These are phyloP conservation scores for Diarsia rubi DNA, from an alignment of 2,888 invertebrate species.

Conservation along the genomic window DNA sequence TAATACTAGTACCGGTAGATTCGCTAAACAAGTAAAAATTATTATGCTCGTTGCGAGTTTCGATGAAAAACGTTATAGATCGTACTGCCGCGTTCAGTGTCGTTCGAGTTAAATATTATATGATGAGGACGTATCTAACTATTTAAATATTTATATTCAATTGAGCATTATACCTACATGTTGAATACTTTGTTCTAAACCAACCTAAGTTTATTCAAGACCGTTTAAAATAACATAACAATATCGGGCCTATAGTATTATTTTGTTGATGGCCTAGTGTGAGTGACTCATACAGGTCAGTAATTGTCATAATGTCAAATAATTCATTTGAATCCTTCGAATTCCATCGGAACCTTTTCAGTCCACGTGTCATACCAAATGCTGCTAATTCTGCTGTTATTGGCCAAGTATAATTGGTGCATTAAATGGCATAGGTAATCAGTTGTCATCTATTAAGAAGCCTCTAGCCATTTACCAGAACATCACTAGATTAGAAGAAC, in stretches of 20 bases:
- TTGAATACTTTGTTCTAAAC: neutral
- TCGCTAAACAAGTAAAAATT: neutral
- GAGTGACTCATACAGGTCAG: neutral
- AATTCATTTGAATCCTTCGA: neutral
- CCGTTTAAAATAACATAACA: neutral
- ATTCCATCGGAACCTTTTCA: conserved; percentile 8
- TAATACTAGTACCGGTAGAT: neutral
- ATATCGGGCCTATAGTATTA: too few species aligned
- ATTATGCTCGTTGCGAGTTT: neutral
- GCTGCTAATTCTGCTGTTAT: neutral
- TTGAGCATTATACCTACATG: neutral
- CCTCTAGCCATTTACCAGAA: neutral
- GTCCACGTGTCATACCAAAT: neutral
- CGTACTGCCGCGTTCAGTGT: too few species aligned
- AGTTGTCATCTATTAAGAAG: neutral
- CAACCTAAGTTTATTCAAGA: neutral
- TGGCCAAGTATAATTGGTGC: neutral
- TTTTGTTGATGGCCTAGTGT: too few species aligned
- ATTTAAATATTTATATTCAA: too few species aligned
- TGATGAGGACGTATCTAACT: too few species aligned
- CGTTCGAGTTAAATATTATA: too few species aligned
- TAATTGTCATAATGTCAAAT: too few species aligned
- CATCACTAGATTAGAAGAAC: neutral
- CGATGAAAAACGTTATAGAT: neutral
- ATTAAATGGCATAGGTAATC: neutral